Evolutionary conservation across 2,888 invertebrate species (phyloP), one percentile per base, ranked within the genome.

Genomic region (Podotricha telesiphe): DNA sequence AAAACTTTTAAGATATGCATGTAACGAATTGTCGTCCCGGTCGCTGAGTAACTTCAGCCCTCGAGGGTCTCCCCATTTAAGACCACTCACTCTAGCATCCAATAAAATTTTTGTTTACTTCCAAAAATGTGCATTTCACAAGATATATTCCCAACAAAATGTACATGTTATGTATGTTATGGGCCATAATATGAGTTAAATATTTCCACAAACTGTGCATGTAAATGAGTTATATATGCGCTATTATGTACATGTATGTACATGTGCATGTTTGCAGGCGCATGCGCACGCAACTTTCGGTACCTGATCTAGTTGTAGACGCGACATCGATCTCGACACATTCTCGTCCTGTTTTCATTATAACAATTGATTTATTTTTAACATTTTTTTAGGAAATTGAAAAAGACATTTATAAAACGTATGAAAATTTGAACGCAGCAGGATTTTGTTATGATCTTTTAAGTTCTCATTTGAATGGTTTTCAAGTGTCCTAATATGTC

Each of bases 281-380:
- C 87, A 86, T 86, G 86, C 86, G 84, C 78, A 80, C 81, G 78
- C 79, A 78, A 74, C 73, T 70, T 62, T 70, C 76, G 75, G 77
- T 92, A 92, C 92, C 92, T 92, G 91, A 6, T 82, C 79, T 42
- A 93, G 82, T 62, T 87, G 88, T 37, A 93, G 86, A 67, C 93
- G 93, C 64, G 88, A 89, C 79, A 92, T 82, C 71, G 87, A 83
- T 48, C 89, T 86, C 73, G 88, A 82, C 70, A 92, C 89, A 74
- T 91, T 86, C 77, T 94, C 94, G 78, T 87, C 91, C 93, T 93
- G 91, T 75, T 72, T 67, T 55, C n/a, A n/a, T 58, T 65, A 68
- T 67, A 68, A 72, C 13, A 65, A 50, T 40, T 40, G 64, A 53
- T 22, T 28, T 47, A 50, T 65, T 51, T n/a, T n/a, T n/a, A n/a